Conservation (phyloP, 2,113 vertebrate genomes). For the Argyrosomus japonicus region DNA sequence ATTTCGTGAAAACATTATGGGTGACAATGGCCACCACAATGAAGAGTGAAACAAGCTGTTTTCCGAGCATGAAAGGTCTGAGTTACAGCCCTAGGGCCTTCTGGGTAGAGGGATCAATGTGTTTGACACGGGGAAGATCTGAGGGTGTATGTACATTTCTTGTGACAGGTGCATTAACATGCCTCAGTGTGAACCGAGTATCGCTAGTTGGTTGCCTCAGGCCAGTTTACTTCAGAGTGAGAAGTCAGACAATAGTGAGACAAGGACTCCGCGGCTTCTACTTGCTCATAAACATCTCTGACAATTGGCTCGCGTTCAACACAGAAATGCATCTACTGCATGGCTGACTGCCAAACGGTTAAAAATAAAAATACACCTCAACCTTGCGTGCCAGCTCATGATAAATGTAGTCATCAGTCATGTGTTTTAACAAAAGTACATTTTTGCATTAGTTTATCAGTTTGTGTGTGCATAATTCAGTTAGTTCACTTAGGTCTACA, state of each 20-base stretch:
- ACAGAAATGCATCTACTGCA: constrained; percentile 16
- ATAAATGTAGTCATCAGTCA: constrained; percentile 8
- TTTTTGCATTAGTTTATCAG: background rate
- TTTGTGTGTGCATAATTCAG: background rate
- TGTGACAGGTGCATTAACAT: constrained; percentile 61
- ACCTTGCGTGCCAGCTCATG: constrained; percentile 2
- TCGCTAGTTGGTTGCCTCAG: constrained; percentile 26
- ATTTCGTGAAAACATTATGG: constrained; percentile 26
- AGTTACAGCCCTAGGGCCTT: constrained; percentile 48
- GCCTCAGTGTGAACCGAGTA: constrained; percentile 5
- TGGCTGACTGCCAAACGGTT: constrained; percentile 35
- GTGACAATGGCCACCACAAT: constrained; percentile 23
- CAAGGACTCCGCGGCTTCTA: constrained; percentile 3
- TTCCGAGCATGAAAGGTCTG: constrained; percentile 30
- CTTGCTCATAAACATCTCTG: constrained; percentile 31
- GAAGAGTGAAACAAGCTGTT: background rate
- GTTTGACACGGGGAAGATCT: constrained; percentile 41
- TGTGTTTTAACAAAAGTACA: background rate
- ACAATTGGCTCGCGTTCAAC: constrained; percentile 25
- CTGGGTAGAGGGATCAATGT: constrained; percentile 45
- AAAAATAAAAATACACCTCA: constrained; percentile 29
- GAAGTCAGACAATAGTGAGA: constrained; percentile 25
- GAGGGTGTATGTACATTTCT: constrained; percentile 25
- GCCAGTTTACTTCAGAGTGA: constrained; percentile 30
- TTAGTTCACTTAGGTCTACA: background rate